Evolutionary conservation across 2,888 invertebrate genomes (phyloP).

Genomic region (Dryomyza anilis): DNA sequence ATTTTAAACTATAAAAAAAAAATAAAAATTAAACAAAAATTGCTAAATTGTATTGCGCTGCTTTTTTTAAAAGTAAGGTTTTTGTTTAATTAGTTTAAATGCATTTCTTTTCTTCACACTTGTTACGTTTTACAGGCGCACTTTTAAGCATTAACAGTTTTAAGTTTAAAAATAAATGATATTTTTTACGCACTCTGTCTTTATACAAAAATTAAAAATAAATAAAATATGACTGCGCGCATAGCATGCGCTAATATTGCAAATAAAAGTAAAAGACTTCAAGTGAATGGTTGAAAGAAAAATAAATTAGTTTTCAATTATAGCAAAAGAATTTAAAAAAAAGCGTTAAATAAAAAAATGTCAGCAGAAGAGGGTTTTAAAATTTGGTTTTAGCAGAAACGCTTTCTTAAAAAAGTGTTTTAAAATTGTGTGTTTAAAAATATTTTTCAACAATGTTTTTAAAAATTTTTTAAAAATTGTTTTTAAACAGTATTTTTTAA

Average conservation of each 20-base stretch:
- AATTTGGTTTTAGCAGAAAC: too few relatives aligned
- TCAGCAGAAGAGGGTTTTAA: too few relatives aligned
- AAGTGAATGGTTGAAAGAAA: not conserved
- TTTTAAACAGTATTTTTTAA: too few relatives aligned
- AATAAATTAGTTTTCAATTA: constrained; percentile 17
- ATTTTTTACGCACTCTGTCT: not conserved
- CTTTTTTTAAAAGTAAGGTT: not conserved
- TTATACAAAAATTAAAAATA: constrained; percentile 22
- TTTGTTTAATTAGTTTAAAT: not conserved
- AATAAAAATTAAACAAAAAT: not conserved
- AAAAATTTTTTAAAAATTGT: too few relatives aligned
- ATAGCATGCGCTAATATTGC: not conserved
- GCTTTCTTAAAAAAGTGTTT: too few relatives aligned
- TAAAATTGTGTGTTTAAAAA: too few relatives aligned
- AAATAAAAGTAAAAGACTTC: not conserved
- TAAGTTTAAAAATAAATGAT: not conserved
- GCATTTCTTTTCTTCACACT: constrained; percentile 1
- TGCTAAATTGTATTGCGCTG: not conserved
- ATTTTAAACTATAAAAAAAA: not conserved
- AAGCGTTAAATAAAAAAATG: too few relatives aligned
- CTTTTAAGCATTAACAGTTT: not conserved
- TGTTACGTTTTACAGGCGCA: not conserved
- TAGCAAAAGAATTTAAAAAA: constrained; percentile 15
- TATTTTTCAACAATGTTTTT: too few relatives aligned
- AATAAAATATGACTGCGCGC: constrained; percentile 26